Conservation (phyloP, 2,888 invertebrate species). For the Diplazon laetatorius region DNA sequence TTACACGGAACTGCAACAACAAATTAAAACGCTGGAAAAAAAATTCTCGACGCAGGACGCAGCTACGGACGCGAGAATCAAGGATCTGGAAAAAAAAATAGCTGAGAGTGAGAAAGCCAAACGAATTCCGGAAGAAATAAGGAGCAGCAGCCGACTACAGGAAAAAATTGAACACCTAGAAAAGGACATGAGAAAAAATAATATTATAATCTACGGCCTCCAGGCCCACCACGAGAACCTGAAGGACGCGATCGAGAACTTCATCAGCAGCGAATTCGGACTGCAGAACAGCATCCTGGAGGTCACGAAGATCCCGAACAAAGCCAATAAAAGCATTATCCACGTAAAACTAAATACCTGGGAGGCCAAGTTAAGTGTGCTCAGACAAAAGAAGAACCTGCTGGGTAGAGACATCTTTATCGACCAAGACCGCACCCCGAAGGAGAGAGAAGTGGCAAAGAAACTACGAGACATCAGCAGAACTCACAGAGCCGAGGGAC, state of each 20-base stretch:
- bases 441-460: slow-evolving; percentile 5
- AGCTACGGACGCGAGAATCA: not conserved
- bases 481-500: not conserved
- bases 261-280: slow-evolving; percentile 11
- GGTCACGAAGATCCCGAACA: not conserved
- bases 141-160: not conserved
- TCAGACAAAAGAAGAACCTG: not conserved
- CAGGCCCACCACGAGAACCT: not conserved
- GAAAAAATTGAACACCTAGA: slow-evolving; percentile 12
- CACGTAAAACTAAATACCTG: not conserved
- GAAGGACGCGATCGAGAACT: slow-evolving; percentile 1
- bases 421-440: not conserved
- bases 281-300: slow-evolving; percentile 2
- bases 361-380: slow-evolving; percentile 2
- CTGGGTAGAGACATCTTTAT: not conserved
- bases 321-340: not conserved
- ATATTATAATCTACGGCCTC: slow-evolving; percentile 15
- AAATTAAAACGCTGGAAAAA: not conserved
- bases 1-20: not conserved
- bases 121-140: not conserved
- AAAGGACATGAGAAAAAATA: slow-evolving; percentile 32
- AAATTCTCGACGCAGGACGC: not conserved
- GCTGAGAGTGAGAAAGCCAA: not conserved
- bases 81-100: slow-evolving; percentile 11
- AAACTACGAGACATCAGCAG: not conserved